Evolutionary conservation across 2,797 vertebrate genomes (phyloP), one percentile per base, ranked within the genome.

Genomic region (Cygnus olor): DNA sequence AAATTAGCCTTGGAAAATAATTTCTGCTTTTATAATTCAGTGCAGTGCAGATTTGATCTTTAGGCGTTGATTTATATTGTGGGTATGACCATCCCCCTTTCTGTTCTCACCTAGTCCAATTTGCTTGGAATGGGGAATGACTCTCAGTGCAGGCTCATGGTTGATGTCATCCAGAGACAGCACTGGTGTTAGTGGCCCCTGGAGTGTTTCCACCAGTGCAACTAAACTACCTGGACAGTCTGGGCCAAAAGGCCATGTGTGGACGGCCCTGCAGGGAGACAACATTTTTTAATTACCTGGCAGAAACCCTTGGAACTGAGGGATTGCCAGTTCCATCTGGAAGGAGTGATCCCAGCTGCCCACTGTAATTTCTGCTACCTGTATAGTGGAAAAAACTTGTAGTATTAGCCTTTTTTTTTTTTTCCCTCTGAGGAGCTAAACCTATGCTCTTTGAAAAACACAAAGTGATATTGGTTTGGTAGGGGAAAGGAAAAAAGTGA

Each of bases 1-100:
- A 95, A 95, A 91, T 85, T 84, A 95, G 77, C 77, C 73, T 90
- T 1, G 3, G 85, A 90, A 89, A 83, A 94, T 85, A 65, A 81
- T 85, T 95, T 76, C 44, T 63, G 65, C 81, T 78, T 65, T 78
- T 88, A 56, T 83, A 76, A 76, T 91, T 95, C 72, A 85, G 61
- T 14, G 45, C 74, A 49, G 8, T 45, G 71, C 5, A 6, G 30
- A 38, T 70, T 79, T 86, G 42, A 47, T 85, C n/a, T 88, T 65
- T 28, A 47, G 42, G n/a, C n/a, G 9, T 17, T 3, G 38, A 28
- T 61, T 80, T 83, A 80, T 89, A 58, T 36, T 51, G 44, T 68
- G 32, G 61, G 16, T 74, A 30, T 81, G 61, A 60, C 24, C 10
- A 60, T 47, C 14, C 9, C 32, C n/a, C 44, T 66, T 73, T 32